Evolutionary conservation across 2,113 vertebrate species (phyloP), one percentile per base, ranked within the genome.

Genomic region (Cyphomyrus plagiostoma): DNA sequence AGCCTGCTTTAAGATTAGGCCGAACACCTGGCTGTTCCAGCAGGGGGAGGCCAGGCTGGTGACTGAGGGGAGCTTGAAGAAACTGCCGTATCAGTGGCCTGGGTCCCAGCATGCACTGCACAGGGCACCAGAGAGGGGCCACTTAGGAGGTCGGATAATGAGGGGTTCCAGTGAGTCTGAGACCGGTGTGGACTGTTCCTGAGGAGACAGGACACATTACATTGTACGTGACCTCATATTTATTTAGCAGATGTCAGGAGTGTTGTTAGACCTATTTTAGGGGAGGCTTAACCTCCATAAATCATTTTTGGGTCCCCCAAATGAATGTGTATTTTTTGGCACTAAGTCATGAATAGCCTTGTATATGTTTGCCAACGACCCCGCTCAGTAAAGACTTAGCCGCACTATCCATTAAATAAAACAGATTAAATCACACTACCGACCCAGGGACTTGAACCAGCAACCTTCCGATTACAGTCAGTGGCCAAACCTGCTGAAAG

Each of bases 1-100:
- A 66, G 58, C 87, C 53, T 21, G 23, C 53, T 66, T 88, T 88
- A n/a, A 88, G 87, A 62, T 66, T 46, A 62, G 87, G 26, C 87
- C 10, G 0, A 87, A 53, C 85, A 87, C 85, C 85, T 87, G 48
- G 85, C n/a, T 35, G 56, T 88, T 88, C 49, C 39, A 42, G 53
- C 21, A 85, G 23, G 13, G 49, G 56, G 56, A 88, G 30, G 50
- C 86, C 17, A 39, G 50, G 50, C 35, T 56, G 35, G 15, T 56
- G 50, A 42, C 30, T 23, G 50, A 9, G 17, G 50, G 52, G 19
- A 52, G 30, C 0, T 58, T 45, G 53, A 87, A 58, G 30, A 39
- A 39, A 88, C 35, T 45, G 42, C 56, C 23, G 8, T 88, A 21
- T n/a, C 35, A 15, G 19, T 3, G 42, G 17, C 23, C 87, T 45